These are phyloP conservation scores for Spea hammondii DNA, from an alignment of 2,797 vertebrate species.

Conservation along the genomic window DNA sequence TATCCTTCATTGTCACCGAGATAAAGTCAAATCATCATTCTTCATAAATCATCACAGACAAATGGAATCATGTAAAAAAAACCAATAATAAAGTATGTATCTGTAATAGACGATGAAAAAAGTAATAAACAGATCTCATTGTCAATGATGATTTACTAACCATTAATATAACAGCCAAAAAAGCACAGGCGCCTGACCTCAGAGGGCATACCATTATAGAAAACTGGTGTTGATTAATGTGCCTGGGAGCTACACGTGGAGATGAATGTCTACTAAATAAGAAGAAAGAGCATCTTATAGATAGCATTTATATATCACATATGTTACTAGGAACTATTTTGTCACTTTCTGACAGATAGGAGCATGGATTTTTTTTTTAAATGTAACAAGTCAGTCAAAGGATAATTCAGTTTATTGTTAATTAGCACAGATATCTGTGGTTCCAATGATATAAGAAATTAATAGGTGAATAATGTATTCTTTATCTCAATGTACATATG, in stretches of 20 bases:
- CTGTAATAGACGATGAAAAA: conserved; percentile 23
- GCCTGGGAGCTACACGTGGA: not conserved
- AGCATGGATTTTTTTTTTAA: not conserved
- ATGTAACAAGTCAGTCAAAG: not conserved
- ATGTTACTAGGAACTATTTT: not conserved
- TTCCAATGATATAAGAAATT: no score
- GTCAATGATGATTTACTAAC: conserved; percentile 52
- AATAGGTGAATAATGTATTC: no score
- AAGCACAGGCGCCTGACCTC: conserved; percentile 36
- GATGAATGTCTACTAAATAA: conserved; percentile 16
- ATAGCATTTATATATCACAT: not conserved
- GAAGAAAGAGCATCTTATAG: not conserved
- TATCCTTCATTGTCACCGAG: not conserved
- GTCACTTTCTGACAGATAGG: not conserved
- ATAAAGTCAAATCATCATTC: conserved; percentile 16
- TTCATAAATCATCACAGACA: conserved; percentile 44
- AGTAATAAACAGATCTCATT: conserved; percentile 37
- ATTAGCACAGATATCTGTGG: no score
- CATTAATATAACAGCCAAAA: conserved; percentile 36
- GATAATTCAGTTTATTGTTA: no score
- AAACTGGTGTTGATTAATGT: conserved; percentile 42
- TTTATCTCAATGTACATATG: no score
- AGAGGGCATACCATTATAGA: conserved; percentile 34
- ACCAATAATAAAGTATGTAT: conserved; percentile 22
- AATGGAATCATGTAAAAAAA: conserved; percentile 23